phyloP scores from a whole-genome alignment of 2,797 vertebrate species.

The Odontamblyopus lacepedii region DNA sequence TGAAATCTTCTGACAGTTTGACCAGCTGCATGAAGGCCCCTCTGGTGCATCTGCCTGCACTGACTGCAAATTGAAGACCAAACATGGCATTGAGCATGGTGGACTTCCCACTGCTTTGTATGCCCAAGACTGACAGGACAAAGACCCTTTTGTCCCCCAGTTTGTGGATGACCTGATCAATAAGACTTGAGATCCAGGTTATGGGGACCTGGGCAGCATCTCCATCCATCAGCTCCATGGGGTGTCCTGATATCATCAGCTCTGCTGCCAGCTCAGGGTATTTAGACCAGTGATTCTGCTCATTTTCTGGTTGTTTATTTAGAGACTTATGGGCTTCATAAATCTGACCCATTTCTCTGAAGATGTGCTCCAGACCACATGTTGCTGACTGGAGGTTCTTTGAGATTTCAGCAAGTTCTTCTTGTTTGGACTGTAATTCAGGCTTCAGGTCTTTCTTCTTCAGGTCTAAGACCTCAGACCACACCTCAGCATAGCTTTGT shows the following conservation, averaged over 20 bases:
- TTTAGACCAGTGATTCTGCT: too few species aligned
- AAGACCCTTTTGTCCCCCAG: slow-evolving; percentile 72
- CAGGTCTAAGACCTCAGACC: slow-evolving; percentile 52
- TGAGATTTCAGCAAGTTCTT: not conserved
- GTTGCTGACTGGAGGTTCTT: slow-evolving; percentile 31
- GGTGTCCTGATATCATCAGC: too few species aligned
- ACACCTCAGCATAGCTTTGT: slow-evolving; percentile 42
- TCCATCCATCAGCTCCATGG: too few species aligned
- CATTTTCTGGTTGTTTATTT: too few species aligned
- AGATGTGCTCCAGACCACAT: slow-evolving; percentile 75
- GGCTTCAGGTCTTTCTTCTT: slow-evolving; percentile 34
- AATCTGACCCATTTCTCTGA: too few species aligned
- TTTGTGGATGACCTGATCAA: slow-evolving; percentile 72
- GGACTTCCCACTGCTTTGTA: too few species aligned
- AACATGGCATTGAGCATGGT: not conserved
- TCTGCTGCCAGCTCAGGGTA: too few species aligned
- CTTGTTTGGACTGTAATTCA: not conserved
- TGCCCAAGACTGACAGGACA: slow-evolving; percentile 40
- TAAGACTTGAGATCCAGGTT: slow-evolving; percentile 48
- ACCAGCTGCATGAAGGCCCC: slow-evolving; percentile 80
- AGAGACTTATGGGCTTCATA: too few species aligned
- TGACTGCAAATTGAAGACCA: slow-evolving; percentile 25
- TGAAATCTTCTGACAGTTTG: slow-evolving; percentile 63
- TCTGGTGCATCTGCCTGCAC: slow-evolving; percentile 72
- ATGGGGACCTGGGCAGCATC: not conserved